These are phyloP conservation scores for Pseudochromis fuscus DNA, from an alignment of 2,797 vertebrate species.

Conservation along the genomic window DNA sequence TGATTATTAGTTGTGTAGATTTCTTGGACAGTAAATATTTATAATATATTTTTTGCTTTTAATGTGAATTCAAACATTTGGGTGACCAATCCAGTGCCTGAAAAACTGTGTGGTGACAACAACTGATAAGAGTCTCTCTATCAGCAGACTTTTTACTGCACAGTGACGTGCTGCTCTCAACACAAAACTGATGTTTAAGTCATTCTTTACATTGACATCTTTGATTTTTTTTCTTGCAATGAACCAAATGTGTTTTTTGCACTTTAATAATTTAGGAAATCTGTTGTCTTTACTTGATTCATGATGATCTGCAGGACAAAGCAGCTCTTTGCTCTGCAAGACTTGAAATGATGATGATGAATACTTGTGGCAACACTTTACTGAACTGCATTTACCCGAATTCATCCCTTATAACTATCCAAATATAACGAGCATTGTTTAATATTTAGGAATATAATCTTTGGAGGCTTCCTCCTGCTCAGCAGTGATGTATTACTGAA, in stretches of 20 bases:
- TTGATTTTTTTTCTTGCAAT: background rate
- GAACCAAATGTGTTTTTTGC: constrained; percentile 18
- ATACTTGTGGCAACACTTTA: constrained; percentile 53
- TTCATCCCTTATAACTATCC: constrained; percentile 20
- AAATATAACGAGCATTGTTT: constrained; percentile 23
- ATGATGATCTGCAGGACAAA: constrained; percentile 7
- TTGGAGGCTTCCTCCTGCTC: constrained; percentile 10
- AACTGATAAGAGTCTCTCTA: too few relatives aligned
- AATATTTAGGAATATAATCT: constrained; percentile 25
- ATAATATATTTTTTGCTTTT: too few relatives aligned
- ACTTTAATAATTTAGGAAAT: constrained; percentile 1
- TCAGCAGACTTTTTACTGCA: constrained; percentile 7
- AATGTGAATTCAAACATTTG: too few relatives aligned
- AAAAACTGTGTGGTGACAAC: too few relatives aligned
- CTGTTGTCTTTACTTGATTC: background rate
- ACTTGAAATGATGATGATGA: constrained; percentile 36
- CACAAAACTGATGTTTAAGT: constrained; percentile 3
- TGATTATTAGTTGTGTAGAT: too few relatives aligned
- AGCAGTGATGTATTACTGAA: constrained; percentile 34
- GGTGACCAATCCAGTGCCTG: too few relatives aligned
- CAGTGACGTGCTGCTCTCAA: constrained; percentile 7
- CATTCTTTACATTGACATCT: constrained; percentile 1
- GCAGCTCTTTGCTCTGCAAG: constrained; percentile 34
- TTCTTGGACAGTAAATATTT: too few relatives aligned
- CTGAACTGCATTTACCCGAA: constrained; percentile 58